These are phyloP conservation scores for Scomber scombrus DNA, from an alignment of 2,113 vertebrate genomes.

Conservation along the genomic window DNA sequence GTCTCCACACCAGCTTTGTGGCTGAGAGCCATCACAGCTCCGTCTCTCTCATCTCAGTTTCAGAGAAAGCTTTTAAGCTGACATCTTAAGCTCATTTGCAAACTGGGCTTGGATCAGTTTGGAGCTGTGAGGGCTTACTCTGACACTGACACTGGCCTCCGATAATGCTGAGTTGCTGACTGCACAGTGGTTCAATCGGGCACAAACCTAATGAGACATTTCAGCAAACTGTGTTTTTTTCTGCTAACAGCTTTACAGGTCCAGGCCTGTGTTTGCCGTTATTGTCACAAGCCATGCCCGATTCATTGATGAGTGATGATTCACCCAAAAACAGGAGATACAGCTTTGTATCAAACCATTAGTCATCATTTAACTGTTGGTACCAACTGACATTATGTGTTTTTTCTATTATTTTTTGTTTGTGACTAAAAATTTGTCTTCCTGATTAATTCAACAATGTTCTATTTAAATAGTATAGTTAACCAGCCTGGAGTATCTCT, in stretches of 20 bases:
- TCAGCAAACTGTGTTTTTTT: constrained; percentile 31
- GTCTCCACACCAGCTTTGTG: constrained; percentile 40
- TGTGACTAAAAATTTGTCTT: neutral
- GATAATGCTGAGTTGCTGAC: constrained; percentile 71
- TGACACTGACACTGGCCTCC: constrained; percentile 71
- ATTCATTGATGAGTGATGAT: constrained; percentile 12
- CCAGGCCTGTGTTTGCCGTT: neutral
- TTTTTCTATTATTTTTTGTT: neutral
- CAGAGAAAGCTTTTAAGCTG: constrained; percentile 81
- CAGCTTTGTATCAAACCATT: neutral
- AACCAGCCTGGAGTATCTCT: neutral
- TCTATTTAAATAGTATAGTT: neutral
- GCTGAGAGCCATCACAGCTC: constrained; percentile 57
- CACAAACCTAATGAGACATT: constrained; percentile 7
- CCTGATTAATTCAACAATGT: neutral
- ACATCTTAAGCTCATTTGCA: constrained; percentile 82
- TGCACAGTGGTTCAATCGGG: constrained; percentile 54
- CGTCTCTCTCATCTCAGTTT: constrained; percentile 67
- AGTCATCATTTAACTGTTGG: neutral
- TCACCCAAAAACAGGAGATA: neutral
- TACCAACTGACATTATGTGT: neutral
- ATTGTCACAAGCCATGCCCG: neutral
- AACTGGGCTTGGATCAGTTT: constrained; percentile 70
- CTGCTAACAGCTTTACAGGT: constrained; percentile 1
- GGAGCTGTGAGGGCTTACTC: constrained; percentile 66